Evolutionary conservation across 2,888 invertebrate genomes (phyloP).

Genomic region (Rhagophthalmus giganteus): DNA sequence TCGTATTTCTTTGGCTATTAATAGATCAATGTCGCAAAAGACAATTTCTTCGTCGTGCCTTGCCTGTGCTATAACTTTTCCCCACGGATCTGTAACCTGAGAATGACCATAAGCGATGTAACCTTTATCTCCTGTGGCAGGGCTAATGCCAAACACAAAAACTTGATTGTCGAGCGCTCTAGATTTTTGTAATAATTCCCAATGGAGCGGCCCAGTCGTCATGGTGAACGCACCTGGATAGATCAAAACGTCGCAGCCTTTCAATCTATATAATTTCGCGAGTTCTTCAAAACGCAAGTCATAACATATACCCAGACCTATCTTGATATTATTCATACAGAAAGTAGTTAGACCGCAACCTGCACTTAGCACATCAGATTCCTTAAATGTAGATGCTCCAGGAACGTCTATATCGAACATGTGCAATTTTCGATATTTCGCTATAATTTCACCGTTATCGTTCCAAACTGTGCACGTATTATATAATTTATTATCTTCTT

Average conservation of each 20-base stretch:
- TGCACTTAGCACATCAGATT: slow-evolving; percentile 80
- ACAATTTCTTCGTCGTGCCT: slow-evolving; percentile 72
- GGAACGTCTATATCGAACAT: slow-evolving; percentile 96
- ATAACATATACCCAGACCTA: slow-evolving; percentile 94
- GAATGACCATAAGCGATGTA: slow-evolving; percentile 93
- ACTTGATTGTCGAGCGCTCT: slow-evolving; percentile 89
- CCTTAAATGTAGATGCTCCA: slow-evolving; percentile 88
- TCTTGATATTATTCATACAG: slow-evolving; percentile 67
- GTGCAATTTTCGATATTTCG: slow-evolving; percentile 87
- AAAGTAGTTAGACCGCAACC: slow-evolving; percentile 77
- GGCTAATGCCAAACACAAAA: slow-evolving; percentile 82
- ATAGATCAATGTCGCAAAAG: slow-evolving; percentile 75
- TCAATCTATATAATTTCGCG: slow-evolving; percentile 69
- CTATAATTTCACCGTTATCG: slow-evolving; percentile 74
- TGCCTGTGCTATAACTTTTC: slow-evolving; percentile 69
- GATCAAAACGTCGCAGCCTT: slow-evolving; percentile 81
- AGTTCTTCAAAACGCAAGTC: slow-evolving; percentile 91
- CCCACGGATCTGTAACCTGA: slow-evolving; percentile 83
- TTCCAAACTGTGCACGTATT: slow-evolving; percentile 91
- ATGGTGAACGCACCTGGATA: slow-evolving; percentile 97
- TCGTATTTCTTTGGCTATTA: slow-evolving; percentile 73
- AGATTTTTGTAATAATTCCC: slow-evolving; percentile 80
- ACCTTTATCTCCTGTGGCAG: slow-evolving; percentile 74
- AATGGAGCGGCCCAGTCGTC: slow-evolving; percentile 94
- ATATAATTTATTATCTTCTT: slow-evolving; percentile 65